Evolutionary conservation across 2,113 vertebrate species (phyloP), one percentile per base, ranked within the genome.

Genomic region (Probosciger aterrimus): DNA sequence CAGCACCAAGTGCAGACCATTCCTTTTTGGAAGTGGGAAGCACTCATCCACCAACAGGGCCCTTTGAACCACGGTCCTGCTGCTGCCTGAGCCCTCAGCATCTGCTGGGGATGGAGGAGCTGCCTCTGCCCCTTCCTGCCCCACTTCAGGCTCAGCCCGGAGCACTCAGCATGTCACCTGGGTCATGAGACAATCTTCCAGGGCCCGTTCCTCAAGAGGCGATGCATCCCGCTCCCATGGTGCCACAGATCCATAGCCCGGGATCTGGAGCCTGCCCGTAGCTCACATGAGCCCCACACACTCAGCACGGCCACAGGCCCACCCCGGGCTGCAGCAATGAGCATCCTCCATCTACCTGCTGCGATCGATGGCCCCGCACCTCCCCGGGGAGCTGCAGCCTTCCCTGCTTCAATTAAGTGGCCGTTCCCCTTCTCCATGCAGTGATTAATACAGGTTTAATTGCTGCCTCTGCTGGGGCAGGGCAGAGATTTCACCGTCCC

Each of bases 161-260:
- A 44, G 57, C 50, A 3, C 13, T 0, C 31, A 31, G 43, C 35
- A 2, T 7, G 0, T 24, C 19, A 22, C 0, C 0, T n/a, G 12
- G 31, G 14, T 9, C 2, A 3, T 7, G 23, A 25, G 37, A 3
- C 22, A 3, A 1, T 22, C 35, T 11, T 15, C 74, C 23, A 1
- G 13, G 4, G 47, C 81, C 68, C 74, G 41, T 14, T n/a, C 33
- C 44, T 37, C 6, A 0, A 28, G 37, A 30, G 59, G 23, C 5
- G 46, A 28, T 24, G 8, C 57, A 17, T 7, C 43, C 43, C 1
- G 2, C 57, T 43, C 4, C 19, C 33, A 3, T 9, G 1, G 33
- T 7, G n/a, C n/a, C 55, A 7, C 24, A 27, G 3, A 33, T 5
- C 15, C 14, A 6, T n/a, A 59, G 35, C 4, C 69, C 9, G 5